Conservation (phyloP, 1,140 invertebrate genomes). For the Saccostrea echinata region DNA sequence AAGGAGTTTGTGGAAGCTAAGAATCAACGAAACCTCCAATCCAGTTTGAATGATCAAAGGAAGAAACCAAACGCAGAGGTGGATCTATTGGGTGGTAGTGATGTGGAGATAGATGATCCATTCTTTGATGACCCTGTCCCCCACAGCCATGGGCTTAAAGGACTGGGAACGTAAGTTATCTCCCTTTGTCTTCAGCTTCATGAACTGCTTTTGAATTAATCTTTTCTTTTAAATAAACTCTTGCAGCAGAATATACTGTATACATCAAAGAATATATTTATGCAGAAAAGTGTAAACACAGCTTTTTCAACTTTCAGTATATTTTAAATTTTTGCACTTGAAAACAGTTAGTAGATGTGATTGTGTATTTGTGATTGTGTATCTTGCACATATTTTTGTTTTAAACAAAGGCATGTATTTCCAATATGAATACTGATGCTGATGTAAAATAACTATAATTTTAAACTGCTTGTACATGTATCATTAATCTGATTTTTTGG, state of each 20-base stretch:
- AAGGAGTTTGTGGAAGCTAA: conserved; percentile 64
- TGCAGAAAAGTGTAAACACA: not conserved
- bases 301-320: not conserved
- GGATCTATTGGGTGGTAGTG: conserved; percentile 64
- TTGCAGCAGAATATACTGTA: not conserved
- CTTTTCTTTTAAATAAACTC: not conserved
- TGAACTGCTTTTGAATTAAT: not conserved
- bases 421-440: not conserved
- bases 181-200: not conserved
- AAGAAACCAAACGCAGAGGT: conserved; percentile 58
- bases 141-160: not conserved
- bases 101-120: conserved; percentile 71
- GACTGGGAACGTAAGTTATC: conserved; percentile 18
- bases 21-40: conserved; percentile 64
- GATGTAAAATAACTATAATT: not conserved
- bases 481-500: no score
- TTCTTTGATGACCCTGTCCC: conserved; percentile 76
- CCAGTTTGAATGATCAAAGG: conserved; percentile 37
- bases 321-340: not conserved
- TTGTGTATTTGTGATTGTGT: not conserved
- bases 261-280: not conserved
- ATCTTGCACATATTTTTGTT: not conserved
- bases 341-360: not conserved
- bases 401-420: not conserved
- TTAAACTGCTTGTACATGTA: no score